Base-by-base conservation (phyloP, 2,888 invertebrate species). In the Zygaena filipendulae region DNA sequence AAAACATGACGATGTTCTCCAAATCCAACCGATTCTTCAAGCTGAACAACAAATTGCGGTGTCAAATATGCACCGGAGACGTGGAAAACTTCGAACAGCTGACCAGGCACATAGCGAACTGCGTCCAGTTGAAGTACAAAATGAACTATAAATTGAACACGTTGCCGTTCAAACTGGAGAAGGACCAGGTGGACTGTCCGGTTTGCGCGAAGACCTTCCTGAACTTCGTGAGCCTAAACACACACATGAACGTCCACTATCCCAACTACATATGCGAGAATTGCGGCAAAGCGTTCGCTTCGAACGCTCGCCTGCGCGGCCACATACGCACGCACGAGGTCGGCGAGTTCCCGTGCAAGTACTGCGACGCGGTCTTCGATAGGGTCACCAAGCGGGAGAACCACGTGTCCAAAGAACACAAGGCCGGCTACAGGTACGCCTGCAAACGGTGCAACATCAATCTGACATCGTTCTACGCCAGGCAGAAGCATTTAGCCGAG, bases 251-350 rank as follows among this genome's bases (percentile, higher is more conserved):
- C 16, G 47, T 72, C 0, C 82, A 83, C 7, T 82, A 75, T 18
- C 77, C 77, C 0, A 70, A 77, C 25, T 72, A 80, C 35, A 75
- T 80, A 1, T 83, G 83, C 29, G 72, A 79, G 29, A 74, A 59
- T 36, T 83, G 83, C 32, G 79, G 79, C 0, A 83, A 83, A 29
- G 79, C 77, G 0, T 82, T 82, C 32, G 82, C 82, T 1, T 82
- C 82, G 0, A 71, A 70, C 33, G 74, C 81, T 0, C 48, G 82
- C 0, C 36, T 83, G 0, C 36, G 74, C 7, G 82, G 82, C 0
- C 83, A 83, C 30, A 67, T 81, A 56, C 43, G 82, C 14, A 82
- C 79, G 0, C 83, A 83, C 26, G 81, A 82, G 32, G 62, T 79
- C 2, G 81, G 80, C 0, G 53, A 45, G n/a, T 79, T 79, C 3